These are phyloP conservation scores for Mythimna ferrago DNA, from an alignment of 2,888 invertebrate species.

Conservation along the genomic window DNA sequence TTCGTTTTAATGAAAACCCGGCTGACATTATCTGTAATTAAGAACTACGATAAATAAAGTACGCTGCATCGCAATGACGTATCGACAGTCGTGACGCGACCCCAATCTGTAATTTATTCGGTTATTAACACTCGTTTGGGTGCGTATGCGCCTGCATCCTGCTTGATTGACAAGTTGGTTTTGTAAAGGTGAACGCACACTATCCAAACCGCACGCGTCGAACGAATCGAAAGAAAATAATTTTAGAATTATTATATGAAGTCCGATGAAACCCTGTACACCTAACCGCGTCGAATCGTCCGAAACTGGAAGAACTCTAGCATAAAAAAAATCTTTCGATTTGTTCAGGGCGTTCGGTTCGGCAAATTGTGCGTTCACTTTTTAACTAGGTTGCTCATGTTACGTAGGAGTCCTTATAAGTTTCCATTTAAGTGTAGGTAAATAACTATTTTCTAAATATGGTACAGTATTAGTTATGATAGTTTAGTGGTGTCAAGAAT, in stretches of 20 bases:
- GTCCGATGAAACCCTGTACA: too few species aligned
- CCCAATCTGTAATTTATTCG: slow-evolving; percentile 32
- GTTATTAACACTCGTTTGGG: slow-evolving; percentile 32
- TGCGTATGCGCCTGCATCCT: slow-evolving; percentile 53
- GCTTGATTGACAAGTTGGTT: slow-evolving; percentile 61
- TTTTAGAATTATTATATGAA: too few species aligned
- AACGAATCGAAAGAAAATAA: too few species aligned
- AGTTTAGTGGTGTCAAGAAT: slow-evolving; percentile 9
- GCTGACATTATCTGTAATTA: slow-evolving; percentile 44
- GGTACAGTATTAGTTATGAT: background rate
- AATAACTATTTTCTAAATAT: slow-evolving; percentile 1
- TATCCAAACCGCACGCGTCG: too few species aligned
- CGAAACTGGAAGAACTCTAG: too few species aligned
- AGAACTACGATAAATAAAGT: slow-evolving; percentile 29
- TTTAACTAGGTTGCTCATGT: slow-evolving; percentile 54
- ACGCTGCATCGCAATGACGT: slow-evolving; percentile 23
- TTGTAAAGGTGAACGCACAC: slow-evolving; percentile 7
- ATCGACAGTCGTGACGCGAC: slow-evolving; percentile 19
- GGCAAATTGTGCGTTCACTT: too few species aligned
- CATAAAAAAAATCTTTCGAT: too few species aligned
- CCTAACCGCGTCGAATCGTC: too few species aligned
- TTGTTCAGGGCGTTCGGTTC: too few species aligned
- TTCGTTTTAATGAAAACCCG: slow-evolving; percentile 47
- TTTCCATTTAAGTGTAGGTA: background rate
- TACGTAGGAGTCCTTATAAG: slow-evolving; percentile 51